Evolutionary conservation across 2,888 invertebrate species (phyloP).

Genomic region (Acanthosepion esculentum): DNA sequence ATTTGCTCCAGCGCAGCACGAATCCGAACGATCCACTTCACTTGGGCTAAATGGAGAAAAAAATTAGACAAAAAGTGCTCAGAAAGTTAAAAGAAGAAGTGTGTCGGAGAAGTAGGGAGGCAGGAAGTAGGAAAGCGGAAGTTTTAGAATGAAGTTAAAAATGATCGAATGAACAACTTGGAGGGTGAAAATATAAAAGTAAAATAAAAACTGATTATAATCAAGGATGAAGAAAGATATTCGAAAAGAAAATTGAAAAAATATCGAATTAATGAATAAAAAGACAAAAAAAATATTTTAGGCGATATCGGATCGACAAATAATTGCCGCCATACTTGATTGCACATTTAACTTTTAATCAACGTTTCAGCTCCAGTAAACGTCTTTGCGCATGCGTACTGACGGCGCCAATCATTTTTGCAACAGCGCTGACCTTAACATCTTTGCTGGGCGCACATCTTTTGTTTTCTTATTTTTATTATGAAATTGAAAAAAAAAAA

Average conservation of each 20-base stretch:
- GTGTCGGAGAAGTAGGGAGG: not conserved
- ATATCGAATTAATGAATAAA: not conserved
- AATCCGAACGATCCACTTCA: not conserved
- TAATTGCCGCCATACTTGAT: slow-evolving; percentile 21
- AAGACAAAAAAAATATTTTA: not conserved
- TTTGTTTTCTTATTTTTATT: no score
- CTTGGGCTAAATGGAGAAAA: no score
- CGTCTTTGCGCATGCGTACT: not conserved
- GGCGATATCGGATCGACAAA: not conserved
- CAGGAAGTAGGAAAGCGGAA: not conserved
- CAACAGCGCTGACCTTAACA: not conserved
- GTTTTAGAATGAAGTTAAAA: not conserved
- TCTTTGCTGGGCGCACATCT: not conserved
- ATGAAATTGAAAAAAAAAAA: not conserved
- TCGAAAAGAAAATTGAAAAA: not conserved
- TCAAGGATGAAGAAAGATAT: not conserved
- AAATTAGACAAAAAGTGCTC: not conserved
- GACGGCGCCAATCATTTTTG: slow-evolving; percentile 20
- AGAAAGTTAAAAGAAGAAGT: not conserved
- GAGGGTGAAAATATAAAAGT: not conserved
- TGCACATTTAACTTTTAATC: slow-evolving; percentile 33
- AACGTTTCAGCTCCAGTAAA: not conserved
- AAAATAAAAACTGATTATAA: not conserved
- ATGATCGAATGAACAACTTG: not conserved
- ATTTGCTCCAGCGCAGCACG: no score